A percentile compares a stretch with the other conserved stretches of the same genome.
These are phyloP conservation scores for Tyto alba DNA, from an alignment of 2,113 vertebrate species.

Conservation along the genomic window DNA sequence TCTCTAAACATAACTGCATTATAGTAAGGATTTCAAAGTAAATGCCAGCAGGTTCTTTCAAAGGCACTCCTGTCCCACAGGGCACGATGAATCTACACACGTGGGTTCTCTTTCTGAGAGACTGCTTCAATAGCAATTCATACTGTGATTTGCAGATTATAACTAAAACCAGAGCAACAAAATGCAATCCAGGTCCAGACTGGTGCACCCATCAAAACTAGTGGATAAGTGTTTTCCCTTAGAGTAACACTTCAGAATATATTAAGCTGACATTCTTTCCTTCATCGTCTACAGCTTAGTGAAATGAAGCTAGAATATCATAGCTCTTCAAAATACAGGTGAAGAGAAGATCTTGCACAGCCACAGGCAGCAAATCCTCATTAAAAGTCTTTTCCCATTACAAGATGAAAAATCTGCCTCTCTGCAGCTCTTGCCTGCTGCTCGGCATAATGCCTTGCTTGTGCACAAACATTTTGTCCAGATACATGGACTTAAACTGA, in stretches of 20 bases:
- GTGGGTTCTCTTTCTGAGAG: background rate
- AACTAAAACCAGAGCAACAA: background rate
- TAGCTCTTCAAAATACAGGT: constrained; percentile 23
- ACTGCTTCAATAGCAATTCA: background rate
- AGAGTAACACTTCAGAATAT: background rate
- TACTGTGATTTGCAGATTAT: background rate
- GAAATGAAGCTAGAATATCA: background rate
- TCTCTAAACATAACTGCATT: background rate
- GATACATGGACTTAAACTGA: background rate
- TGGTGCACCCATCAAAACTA: background rate
- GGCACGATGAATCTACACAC: background rate
- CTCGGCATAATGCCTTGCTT: background rate
- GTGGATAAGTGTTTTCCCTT: background rate
- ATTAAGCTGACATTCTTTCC: background rate
- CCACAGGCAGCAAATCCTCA: constrained; percentile 43
- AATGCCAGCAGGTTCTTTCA: background rate
- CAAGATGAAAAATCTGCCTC: background rate
- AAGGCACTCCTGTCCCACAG: background rate
- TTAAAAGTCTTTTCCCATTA: background rate
- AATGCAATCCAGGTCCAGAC: background rate
- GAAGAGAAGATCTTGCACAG: constrained; percentile 8
- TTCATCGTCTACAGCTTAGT: background rate
- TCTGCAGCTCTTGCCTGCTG: background rate
- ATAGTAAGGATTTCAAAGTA: background rate
- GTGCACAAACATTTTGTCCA: background rate